Evolutionary conservation across 2,888 invertebrate species (phyloP), one percentile per base, ranked within the genome.

Genomic region (Doris montereyensis): DNA sequence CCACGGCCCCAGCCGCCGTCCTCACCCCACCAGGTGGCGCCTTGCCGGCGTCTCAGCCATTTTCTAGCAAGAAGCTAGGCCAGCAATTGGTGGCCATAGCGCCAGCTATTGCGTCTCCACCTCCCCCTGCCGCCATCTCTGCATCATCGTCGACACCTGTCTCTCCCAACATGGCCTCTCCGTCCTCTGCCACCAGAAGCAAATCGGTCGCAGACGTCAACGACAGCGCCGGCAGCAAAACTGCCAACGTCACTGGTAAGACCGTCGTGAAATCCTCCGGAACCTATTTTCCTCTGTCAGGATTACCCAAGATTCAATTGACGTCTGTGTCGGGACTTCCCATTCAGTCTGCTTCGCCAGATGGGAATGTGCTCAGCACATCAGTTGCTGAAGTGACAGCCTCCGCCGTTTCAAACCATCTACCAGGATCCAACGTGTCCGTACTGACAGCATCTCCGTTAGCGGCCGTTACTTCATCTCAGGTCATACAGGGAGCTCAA

Each of bases 241-340:
- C 58, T 2, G 3, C 57, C 21, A 5, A 60, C 8, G 17, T 41
- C 5, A 17, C 28, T n/a, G 75, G 67, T 58, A 84, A 81, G 28
- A 84, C 80, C n/a, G 95, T 96, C 94, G 96, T 97, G 93, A 96
- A 96, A 95, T 96, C 96, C 92, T 94, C 96, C 89, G 96, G 97
- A 92, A 96, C 96, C 92, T 97, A 95, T 93, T 96, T 96, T 93
- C 97, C 97, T 90, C 94, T 96, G 88, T 95, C 95, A 86, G 91
- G 92, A 0, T 52, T 84, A 21, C 60, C 77, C 10, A 65, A 41
- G 52, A 17, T 17, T 5, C 5, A 41, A 41, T 10, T 10, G 1
- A 65, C 60, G 57, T 67, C 77, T 1, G 35, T 57, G 5, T 34
- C 78, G 4, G 35, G 57, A 35, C 21, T 58, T 24, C 71, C 78